Percentiles rank a stretch among this genome's conserved stretches.
phyloP scores from a whole-genome alignment of 2,113 vertebrate species.

The Channa maculata region DNA sequence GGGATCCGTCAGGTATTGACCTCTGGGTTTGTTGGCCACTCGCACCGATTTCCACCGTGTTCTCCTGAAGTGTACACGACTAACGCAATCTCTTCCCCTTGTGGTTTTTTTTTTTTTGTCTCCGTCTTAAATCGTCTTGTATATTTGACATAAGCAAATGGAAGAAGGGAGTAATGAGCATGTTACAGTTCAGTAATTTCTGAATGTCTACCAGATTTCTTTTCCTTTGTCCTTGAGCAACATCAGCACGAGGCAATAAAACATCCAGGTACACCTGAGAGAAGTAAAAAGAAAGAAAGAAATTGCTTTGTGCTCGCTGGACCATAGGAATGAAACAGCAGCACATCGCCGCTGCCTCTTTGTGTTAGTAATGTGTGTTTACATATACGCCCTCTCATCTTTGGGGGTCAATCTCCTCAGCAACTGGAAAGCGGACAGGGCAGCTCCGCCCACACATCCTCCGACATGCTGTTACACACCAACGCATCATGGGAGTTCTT shows the following conservation, averaged over 20 bases:
- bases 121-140: background rate
- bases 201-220: conserved; percentile 18
- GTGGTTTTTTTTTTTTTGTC: background rate
- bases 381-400: conserved; percentile 18
- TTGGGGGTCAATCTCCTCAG: conserved; percentile 22
- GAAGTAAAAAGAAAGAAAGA: conserved; percentile 31
- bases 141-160: conserved; percentile 33
- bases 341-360: background rate
- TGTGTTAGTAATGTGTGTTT: conserved; percentile 34
- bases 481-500: background rate
- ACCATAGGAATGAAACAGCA: conserved; percentile 21
- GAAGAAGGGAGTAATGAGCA: conserved; percentile 13
- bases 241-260: conserved; percentile 52
- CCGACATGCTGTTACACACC: background rate
- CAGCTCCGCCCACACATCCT: background rate
- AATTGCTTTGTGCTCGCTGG: conserved; percentile 51
- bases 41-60: conserved; percentile 6
- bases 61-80: conserved; percentile 3
- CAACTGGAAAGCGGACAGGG: background rate
- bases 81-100: background rate
- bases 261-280: conserved; percentile 40
- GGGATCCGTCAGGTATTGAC: conserved; percentile 15
- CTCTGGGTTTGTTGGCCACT: conserved; percentile 27
- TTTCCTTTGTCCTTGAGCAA: conserved; percentile 49
- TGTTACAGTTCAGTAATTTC: conserved; percentile 25